These are phyloP conservation scores for cat (Felis catus) DNA, from an alignment of 2,113 vertebrate species.

Conservation along the genomic window F.catus_Fca126_mat1.0 CM031419.1:1519501-1520000, in stretches of 20 bases:
- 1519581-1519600: not conserved
- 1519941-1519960: no score
- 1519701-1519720: not conserved
- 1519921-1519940: not conserved
- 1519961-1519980: accelerated
- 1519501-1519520: accelerated
- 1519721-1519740: accelerated
- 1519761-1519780: not conserved
- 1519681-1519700: not conserved
- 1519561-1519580: accelerated
- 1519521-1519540: accelerated
- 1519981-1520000: accelerated
- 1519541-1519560: accelerated
- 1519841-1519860: accelerated
- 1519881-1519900: no score
- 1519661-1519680: not conserved
- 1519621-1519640: constrained; percentile 9
- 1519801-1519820: accelerated
- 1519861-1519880: no score
- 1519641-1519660: not conserved
- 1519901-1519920: not conserved
- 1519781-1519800: not conserved
- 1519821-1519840: accelerated
- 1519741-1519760: not conserved
- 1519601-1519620: not conserved